These are phyloP conservation scores for Cyclophora albipunctata DNA, from an alignment of 2,888 invertebrate species.

Conservation along the genomic window DNA sequence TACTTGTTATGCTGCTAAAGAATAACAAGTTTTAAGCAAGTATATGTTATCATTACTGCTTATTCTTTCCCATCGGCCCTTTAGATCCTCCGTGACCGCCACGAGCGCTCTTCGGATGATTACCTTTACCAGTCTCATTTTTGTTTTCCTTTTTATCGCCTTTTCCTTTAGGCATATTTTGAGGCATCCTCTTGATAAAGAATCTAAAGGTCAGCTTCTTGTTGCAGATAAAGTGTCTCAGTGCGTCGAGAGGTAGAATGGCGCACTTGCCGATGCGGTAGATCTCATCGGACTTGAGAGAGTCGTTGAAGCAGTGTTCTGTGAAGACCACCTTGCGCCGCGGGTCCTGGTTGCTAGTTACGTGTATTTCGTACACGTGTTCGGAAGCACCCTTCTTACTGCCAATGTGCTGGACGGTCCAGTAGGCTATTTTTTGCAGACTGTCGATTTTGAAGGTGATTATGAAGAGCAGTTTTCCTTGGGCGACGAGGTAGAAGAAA, in stretches of 20 bases:
- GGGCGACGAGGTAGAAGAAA: constrained; percentile 41
- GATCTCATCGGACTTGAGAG: constrained; percentile 50
- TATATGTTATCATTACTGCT: too few relatives aligned
- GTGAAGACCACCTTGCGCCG: constrained; percentile 47
- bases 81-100: too few relatives aligned
- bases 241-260: constrained; percentile 42
- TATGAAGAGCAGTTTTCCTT: constrained; percentile 49
- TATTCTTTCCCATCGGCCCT: too few relatives aligned
- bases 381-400: constrained; percentile 47
- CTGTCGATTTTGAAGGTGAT: constrained; percentile 56
- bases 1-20: too few relatives aligned
- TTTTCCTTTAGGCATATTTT: constrained; percentile 11
- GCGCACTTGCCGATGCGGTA: constrained; percentile 52
- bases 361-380: constrained; percentile 54
- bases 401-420: constrained; percentile 57
- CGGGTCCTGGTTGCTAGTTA: constrained; percentile 45
- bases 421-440: constrained; percentile 53
- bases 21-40: too few relatives aligned
- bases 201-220: constrained; percentile 47
- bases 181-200: constrained; percentile 41
- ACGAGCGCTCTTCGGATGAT: too few relatives aligned
- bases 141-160: constrained; percentile 14
- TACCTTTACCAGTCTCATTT: too few relatives aligned
- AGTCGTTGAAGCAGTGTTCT: constrained; percentile 58
- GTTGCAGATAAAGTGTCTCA: constrained; percentile 45